A percentile compares a stretch with the other conserved stretches of the same genome.
These are phyloP conservation scores for Hydrolagus colliei DNA, from an alignment of 2,797 vertebrate genomes.

Conservation along the genomic window DNA sequence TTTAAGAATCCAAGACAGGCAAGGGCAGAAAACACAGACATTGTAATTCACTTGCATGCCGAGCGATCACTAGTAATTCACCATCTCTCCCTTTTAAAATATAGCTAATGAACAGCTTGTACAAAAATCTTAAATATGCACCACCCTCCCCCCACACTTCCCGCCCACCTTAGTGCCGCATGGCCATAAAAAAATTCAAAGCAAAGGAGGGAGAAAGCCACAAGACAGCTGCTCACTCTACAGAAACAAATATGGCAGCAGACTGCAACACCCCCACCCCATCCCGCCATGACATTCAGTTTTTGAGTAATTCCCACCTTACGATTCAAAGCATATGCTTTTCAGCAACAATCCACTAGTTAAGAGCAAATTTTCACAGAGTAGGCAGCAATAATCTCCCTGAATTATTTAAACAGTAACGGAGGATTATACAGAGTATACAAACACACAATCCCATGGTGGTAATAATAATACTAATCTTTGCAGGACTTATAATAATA, in stretches of 20 bases:
- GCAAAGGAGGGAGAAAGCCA: neutral
- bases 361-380: slow-evolving; percentile 8
- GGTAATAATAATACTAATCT: no score
- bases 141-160: neutral
- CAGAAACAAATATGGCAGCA: slow-evolving; percentile 29
- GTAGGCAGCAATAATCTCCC: slow-evolving; percentile 17
- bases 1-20: slow-evolving; percentile 25
- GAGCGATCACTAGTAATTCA: neutral
- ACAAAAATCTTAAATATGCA: slow-evolving; percentile 1
- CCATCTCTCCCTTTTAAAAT: neutral
- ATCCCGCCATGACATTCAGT: slow-evolving; percentile 3
- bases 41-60: neutral
- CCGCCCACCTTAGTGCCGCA: neutral
- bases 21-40: slow-evolving; percentile 5
- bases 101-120: neutral
- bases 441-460: neutral
- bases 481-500: no score
- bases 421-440: slow-evolving; percentile 22
- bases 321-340: slow-evolving; percentile 22
- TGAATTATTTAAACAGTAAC: slow-evolving; percentile 21
- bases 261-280: neutral
- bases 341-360: slow-evolving; percentile 22
- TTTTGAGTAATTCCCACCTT: slow-evolving; percentile 22
- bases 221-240: slow-evolving; percentile 25
- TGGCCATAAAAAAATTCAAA: neutral